Percentiles rank a stretch among this genome's conserved stretches.
Evolutionary conservation across 1,140 invertebrate species (phyloP).

Genomic region (Drosophila rufa): DNA sequence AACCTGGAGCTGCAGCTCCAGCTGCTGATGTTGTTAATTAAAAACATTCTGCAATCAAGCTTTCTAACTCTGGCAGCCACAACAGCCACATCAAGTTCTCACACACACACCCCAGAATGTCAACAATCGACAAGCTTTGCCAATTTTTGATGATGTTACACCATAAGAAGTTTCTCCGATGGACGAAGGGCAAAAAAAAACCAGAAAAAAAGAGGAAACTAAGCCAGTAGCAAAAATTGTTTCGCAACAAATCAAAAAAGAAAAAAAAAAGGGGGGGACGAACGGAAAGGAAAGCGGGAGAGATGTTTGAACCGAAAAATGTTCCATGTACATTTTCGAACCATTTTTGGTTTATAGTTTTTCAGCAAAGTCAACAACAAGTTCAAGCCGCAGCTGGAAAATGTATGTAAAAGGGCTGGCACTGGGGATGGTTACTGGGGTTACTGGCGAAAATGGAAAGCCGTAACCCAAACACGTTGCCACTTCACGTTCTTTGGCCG

Average conservation of each 20-base stretch:
- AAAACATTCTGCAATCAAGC: constrained; percentile 36
- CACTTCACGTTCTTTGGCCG: constrained; percentile 47
- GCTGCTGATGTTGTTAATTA: constrained; percentile 45
- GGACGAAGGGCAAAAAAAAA: constrained; percentile 13
- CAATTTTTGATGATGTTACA: constrained; percentile 62
- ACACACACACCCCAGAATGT: constrained; percentile 62
- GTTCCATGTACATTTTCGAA: constrained; percentile 55
- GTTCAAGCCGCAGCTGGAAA: constrained; percentile 58
- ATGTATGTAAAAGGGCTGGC: constrained; percentile 18
- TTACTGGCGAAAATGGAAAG: constrained; percentile 34
- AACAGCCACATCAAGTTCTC: constrained; percentile 55
- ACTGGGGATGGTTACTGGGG: not conserved
- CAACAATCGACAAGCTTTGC: constrained; percentile 74
- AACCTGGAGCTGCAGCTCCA: constrained; percentile 26
- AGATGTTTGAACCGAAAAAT: constrained; percentile 41
- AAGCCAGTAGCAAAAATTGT: constrained; percentile 54
- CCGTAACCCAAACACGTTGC: constrained; percentile 53
- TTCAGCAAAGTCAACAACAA: constrained; percentile 60
- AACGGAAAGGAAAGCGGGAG: constrained; percentile 8
- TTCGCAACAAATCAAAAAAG: constrained; percentile 72
- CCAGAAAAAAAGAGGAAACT: constrained; percentile 13
- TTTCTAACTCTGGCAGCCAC: constrained; percentile 32
- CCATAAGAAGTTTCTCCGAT: constrained; percentile 61
- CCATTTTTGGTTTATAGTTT: constrained; percentile 57
- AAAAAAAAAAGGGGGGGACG: constrained; percentile 4